phyloP scores from a whole-genome alignment of 2,113 vertebrate species.

The Speoplatyrhinus poulsoni region DNA sequence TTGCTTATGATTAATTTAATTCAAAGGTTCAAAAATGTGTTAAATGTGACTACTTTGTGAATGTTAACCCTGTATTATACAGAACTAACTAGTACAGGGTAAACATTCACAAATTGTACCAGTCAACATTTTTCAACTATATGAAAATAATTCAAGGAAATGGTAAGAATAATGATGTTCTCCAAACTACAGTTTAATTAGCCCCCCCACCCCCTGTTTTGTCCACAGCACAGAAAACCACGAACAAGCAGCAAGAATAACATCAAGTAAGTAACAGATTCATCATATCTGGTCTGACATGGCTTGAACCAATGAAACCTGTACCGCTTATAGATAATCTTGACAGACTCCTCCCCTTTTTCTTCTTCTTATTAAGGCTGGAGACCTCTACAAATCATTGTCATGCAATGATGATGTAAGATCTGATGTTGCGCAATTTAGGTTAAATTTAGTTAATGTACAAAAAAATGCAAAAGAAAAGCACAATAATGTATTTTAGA shows the following conservation, averaged over 20 bases:
- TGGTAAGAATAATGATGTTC: too few relatives aligned
- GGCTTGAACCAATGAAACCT: slow-evolving; percentile 62
- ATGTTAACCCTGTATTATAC: too few relatives aligned
- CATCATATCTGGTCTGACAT: slow-evolving; percentile 28
- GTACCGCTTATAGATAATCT: slow-evolving; percentile 22
- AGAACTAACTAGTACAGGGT: too few relatives aligned
- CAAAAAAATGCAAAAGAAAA: slow-evolving; percentile 2
- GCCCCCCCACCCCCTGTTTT: slow-evolving; percentile 33
- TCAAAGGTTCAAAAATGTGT: too few relatives aligned
- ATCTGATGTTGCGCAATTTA: not conserved
- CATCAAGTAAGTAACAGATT: slow-evolving; percentile 72
- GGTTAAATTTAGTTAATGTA: slow-evolving; percentile 27
- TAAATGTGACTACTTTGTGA: too few relatives aligned
- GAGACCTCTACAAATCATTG: slow-evolving; percentile 21
- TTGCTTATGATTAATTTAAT: too few relatives aligned
- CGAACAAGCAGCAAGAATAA: slow-evolving; percentile 74
- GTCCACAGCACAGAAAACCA: slow-evolving; percentile 73
- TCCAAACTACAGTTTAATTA: slow-evolving; percentile 1
- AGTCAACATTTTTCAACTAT: too few relatives aligned
- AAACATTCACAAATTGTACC: too few relatives aligned
- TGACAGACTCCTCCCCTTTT: slow-evolving; percentile 22
- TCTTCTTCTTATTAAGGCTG: slow-evolving; percentile 19
- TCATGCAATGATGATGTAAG: not conserved
- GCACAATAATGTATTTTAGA: not conserved
- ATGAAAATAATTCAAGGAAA: too few relatives aligned